A percentile compares a stretch with the other conserved stretches of the same genome.
Conservation (phyloP, 2,888 invertebrate species). For the Dolomedes plantarius region DNA sequence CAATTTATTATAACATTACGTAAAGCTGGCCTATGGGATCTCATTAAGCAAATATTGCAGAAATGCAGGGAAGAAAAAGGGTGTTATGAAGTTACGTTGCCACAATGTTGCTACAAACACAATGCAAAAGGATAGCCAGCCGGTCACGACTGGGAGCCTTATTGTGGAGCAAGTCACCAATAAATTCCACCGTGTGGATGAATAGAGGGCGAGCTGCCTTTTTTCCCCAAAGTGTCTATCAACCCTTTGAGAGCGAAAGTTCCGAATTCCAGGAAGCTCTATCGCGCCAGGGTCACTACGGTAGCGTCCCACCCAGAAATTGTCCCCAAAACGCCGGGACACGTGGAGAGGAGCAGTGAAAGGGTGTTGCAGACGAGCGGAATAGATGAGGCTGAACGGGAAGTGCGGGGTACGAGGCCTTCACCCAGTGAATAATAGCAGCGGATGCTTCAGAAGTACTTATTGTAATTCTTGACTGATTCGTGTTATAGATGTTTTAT, state of each 20-base stretch:
- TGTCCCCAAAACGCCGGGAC: slow-evolving; percentile 3
- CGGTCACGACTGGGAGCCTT: too few relatives aligned
- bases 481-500: neutral
- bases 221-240: neutral
- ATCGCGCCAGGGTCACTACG: neutral
- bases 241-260: neutral
- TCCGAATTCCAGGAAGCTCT: neutral
- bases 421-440: neutral
- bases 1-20: too few relatives aligned
- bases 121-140: too few relatives aligned
- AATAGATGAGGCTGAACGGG: neutral
- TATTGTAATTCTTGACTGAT: neutral
- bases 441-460: neutral
- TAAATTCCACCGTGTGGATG: neutral
- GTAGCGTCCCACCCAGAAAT: slow-evolving; percentile 6
- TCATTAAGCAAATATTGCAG: too few relatives aligned
- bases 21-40: too few relatives aligned
- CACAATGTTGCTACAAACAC: too few relatives aligned
- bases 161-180: too few relatives aligned
- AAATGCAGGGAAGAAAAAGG: too few relatives aligned
- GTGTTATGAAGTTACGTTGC: too few relatives aligned
- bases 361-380: neutral
- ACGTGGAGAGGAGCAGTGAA: neutral
- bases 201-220: neutral
- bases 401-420: neutral